Evolutionary conservation across 2,113 vertebrate genomes (phyloP), one percentile per base, ranked within the genome.

Genomic region (Nothobranchius furzeri): DNA sequence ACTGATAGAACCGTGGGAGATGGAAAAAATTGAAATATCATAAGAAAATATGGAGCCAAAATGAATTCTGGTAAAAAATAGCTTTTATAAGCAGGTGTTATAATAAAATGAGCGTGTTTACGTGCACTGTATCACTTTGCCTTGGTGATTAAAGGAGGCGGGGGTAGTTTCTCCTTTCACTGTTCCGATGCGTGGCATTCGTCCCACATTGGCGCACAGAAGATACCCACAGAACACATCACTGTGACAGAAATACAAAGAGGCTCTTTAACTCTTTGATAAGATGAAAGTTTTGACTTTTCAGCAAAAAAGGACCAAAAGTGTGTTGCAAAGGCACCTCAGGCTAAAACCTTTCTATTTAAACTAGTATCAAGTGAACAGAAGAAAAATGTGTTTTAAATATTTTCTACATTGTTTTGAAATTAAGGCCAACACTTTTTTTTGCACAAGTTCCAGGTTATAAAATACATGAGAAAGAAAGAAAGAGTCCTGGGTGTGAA

Each of bases 181-280:
- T 1, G 93, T 90, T 70, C 98, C 98, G 52, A 99, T 95, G 55
- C 95, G 94, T 24, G 97, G 96, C 59, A 85, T 89, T 76, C 87
- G 93, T 48, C 95, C 97, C 65, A 95, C 93, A 88, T 98, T 96
- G 82, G 96, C 87, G 79, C 98, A 99, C 72, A 99, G 92, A 71
- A 99, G 93, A 91, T 95, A 98, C 62, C 98, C 98, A 85, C 97
- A 99, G 91, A 99, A 99, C 63, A 99, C 97, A 59, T 99, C 96
- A 68, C 98, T 99, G 88, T 13, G 84, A 54, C 68, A 85, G 37
- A 75, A 17, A 66, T 42, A 24, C 13, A 78, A 46, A 76, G 12
- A 70, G 47, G 17, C 30, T 30, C 4, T 30, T 30, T 30, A 30
- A 30, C 30, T 30, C 30, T 30, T 30, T 30, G 2, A 30, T 30